Base-by-base conservation (phyloP, 2,797 vertebrate species). In the Gouania willdenowi region DNA sequence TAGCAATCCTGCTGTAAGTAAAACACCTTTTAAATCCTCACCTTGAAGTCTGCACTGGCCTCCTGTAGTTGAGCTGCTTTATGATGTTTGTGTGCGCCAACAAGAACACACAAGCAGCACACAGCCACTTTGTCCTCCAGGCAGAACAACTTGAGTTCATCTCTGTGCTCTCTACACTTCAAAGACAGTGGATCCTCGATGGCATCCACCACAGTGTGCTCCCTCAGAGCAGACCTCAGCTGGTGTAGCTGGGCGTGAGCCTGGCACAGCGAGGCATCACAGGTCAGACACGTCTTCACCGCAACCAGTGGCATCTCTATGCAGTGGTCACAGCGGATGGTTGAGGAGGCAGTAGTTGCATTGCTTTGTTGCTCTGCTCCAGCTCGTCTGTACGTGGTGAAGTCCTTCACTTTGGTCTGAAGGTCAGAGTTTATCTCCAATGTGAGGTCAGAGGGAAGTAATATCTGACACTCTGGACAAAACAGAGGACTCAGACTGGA, bases 391-490 rank as follows among this genome's bases (percentile, higher is more conserved):
- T 44, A 49, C n/a, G 32, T 9, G 2, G 23, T 52, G 9, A 58
- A 41, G 16, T 74, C 69, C 34, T 71, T 76, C 12, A 82, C 62
- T 58, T 79, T 80, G 20, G 17, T 62, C 55, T 79, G 79, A 41
- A 89, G 78, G 39, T 14, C 47, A 28, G 29, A 24, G 49, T 88
- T 86, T 39, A 77, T 50, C 48, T 88, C 60, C 65, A 88, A 57
- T 13, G 44, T 42, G 21, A 82, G 56, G 37, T 75, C 63, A 31
- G 83, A 41, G n/a, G 80, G 50, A 7, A 89, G 71, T 10, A 89
- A 59, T 22, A 87, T 79, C 66, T 86, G 88, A 69, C 88, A 89
- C 73, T 90, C 88, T 2, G 88, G 88, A 46, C 88, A 89, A 71
- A 89, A 90, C 26, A 77, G 34, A 7, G 71, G 81, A 3, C 66